Conservation (phyloP, 2,888 invertebrate species). For the Caenorhabditis parvicauda region DNA sequence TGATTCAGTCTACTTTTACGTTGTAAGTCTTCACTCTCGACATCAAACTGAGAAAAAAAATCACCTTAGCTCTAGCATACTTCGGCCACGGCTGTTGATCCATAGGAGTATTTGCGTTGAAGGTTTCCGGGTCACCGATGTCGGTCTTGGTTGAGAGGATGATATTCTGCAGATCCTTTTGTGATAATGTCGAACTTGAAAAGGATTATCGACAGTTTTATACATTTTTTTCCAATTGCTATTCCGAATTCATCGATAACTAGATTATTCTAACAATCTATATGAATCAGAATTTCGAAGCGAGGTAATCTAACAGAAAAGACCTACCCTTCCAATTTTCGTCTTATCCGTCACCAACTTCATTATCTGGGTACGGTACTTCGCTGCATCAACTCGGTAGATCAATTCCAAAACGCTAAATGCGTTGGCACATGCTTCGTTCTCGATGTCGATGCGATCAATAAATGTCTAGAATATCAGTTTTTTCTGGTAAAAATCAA, state of each 20-base stretch:
- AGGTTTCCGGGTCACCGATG: conserved; percentile 13
- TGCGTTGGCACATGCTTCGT: conserved; percentile 12
- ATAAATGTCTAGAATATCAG: conserved; percentile 1
- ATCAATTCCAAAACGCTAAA: conserved; percentile 21
- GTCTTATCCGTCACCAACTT: conserved; percentile 4
- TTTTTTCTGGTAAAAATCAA: neutral
- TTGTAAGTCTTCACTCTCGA: neutral
- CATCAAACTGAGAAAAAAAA: neutral
- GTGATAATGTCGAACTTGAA: too few species aligned
- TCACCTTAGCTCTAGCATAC: conserved; percentile 17
- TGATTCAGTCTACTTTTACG: too few species aligned
- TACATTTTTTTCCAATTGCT: too few species aligned
- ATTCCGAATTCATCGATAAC: too few species aligned
- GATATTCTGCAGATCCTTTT: neutral
- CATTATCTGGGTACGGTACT: conserved; percentile 8
- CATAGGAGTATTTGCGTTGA: conserved; percentile 4
- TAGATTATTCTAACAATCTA: too few species aligned
- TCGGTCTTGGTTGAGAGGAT: neutral
- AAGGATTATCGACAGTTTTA: too few species aligned
- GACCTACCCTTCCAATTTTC: conserved; percentile 4
- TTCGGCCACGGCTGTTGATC: conserved; percentile 20
- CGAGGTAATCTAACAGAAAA: neutral
- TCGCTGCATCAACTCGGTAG: neutral
- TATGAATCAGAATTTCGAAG: neutral
- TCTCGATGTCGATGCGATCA: conserved; percentile 1